phyloP scores from a whole-genome alignment of 2,888 invertebrate genomes.

The Clunio marinus region DNA sequence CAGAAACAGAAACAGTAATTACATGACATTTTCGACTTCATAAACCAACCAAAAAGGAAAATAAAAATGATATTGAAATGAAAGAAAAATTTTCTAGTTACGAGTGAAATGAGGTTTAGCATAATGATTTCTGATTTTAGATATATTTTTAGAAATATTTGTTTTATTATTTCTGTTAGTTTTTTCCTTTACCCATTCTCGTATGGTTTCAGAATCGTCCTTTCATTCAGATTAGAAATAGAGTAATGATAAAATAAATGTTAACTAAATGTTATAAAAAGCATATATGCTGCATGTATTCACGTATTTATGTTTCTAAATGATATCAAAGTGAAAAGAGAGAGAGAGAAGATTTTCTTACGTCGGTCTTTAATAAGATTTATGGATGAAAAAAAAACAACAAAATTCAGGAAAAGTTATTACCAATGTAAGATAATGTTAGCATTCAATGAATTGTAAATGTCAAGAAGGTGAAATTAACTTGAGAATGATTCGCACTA shows the following conservation, averaged over 20 bases:
- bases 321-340: too few species aligned
- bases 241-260: constrained; percentile 9
- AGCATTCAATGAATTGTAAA: too few species aligned
- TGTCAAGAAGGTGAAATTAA: too few species aligned
- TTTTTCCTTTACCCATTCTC: constrained; percentile 36
- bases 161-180: background rate
- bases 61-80: background rate
- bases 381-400: too few species aligned
- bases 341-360: too few species aligned
- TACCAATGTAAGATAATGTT: too few species aligned
- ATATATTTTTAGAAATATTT: background rate
- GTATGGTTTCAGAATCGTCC: constrained; percentile 33
- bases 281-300: too few species aligned
- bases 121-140: background rate
- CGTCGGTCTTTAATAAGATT: too few species aligned
- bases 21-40: constrained; percentile 1
- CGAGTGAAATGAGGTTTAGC: constrained; percentile 10
- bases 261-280: constrained; percentile 7
- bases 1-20: constrained; percentile 1
- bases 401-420: too few species aligned
- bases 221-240: background rate
- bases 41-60: background rate
- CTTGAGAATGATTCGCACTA: too few species aligned
- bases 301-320: too few species aligned
- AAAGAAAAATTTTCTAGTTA: constrained; percentile 5